These are phyloP conservation scores for Nasonia giraulti DNA, from an alignment of 1,140 invertebrate species.

Conservation along the genomic window DNA sequence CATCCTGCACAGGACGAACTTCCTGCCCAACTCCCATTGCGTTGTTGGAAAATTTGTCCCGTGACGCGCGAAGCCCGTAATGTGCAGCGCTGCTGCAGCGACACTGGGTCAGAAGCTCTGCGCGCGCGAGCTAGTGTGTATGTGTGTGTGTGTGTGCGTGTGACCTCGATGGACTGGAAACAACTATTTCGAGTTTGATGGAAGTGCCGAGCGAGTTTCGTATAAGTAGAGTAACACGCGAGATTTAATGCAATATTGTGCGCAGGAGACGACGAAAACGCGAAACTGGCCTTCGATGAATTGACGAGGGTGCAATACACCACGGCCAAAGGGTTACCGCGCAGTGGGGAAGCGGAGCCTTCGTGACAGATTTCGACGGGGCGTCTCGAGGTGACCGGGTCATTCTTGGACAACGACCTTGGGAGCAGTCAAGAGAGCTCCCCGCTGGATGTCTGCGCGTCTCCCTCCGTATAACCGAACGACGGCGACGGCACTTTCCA, in stretches of 20 bases:
- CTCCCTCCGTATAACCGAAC: no score
- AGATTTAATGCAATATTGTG: no score
- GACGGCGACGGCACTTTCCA: conserved; percentile 25
- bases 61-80: not conserved
- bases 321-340: not conserved
- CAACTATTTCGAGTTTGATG: no score
- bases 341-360: not conserved
- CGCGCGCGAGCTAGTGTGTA: no score
- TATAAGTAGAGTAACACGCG: no score
- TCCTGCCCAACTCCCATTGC: not conserved
- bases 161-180: no score
- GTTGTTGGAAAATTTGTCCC: not conserved
- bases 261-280: no score
- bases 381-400: conserved; percentile 1
- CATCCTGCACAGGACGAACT: not conserved
- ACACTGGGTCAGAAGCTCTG: not conserved
- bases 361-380: not conserved
- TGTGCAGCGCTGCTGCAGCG: not conserved
- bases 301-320: no score
- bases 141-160: no score
- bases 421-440: not conserved
- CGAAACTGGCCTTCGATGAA: no score
- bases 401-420: conserved; percentile 26
- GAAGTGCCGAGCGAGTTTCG: no score
- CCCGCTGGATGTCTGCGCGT: not conserved